phyloP scores from a whole-genome alignment of 2,797 vertebrate species.

The Gymnocypris eckloni region DNA sequence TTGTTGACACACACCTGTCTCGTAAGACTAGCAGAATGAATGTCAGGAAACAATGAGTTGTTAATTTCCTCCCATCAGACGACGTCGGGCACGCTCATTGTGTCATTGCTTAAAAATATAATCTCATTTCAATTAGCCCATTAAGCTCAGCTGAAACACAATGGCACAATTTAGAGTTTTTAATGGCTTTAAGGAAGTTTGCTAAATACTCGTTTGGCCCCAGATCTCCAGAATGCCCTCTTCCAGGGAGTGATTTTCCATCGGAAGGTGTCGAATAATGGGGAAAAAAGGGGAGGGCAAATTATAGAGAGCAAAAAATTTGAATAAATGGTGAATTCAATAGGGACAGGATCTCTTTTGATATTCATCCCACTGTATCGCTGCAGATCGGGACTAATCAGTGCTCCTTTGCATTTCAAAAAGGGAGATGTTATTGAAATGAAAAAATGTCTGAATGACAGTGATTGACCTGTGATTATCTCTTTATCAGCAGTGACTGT shows the following conservation, averaged over 20 bases:
- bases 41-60: constrained; percentile 61
- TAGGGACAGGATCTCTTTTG: constrained; percentile 47
- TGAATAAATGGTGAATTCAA: constrained; percentile 53
- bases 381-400: constrained; percentile 58
- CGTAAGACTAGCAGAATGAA: constrained; percentile 59
- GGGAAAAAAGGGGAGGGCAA: constrained; percentile 19
- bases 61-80: constrained; percentile 59
- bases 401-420: constrained; percentile 53
- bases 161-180: constrained; percentile 60
- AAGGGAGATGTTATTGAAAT: constrained; percentile 57
- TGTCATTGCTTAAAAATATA: constrained; percentile 71
- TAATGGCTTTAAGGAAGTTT: constrained; percentile 43
- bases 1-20: constrained; percentile 35
- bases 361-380: constrained; percentile 58
- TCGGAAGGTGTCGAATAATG: constrained; percentile 31
- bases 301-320: constrained; percentile 39
- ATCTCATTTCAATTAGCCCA: constrained; percentile 72
- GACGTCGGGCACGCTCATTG: neutral
- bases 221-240: constrained; percentile 36
- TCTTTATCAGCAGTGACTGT: constrained; percentile 59
- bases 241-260: constrained; percentile 52
- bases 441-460: constrained; percentile 63
- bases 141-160: constrained; percentile 62
- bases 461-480: constrained; percentile 66
- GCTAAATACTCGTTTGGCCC: constrained; percentile 33